Base-by-base conservation (phyloP, 2,797 vertebrate genomes). In the Threskiornis aethiopicus region DNA sequence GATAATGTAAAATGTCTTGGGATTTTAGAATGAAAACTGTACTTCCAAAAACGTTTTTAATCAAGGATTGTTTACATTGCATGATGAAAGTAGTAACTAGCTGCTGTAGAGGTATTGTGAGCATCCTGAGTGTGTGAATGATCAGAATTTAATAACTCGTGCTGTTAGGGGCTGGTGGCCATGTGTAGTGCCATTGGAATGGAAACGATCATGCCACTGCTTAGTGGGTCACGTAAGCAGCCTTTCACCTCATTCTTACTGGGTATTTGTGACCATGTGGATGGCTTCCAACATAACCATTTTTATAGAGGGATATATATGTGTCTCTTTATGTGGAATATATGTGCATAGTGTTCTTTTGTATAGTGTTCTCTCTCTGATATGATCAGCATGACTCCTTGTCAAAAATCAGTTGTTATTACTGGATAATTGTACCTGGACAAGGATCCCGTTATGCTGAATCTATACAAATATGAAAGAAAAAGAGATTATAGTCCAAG, bases 121-220 rank as follows among this genome's bases (percentile, higher is more conserved):
- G 37, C 89, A 62, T 37, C 85, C 82, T 33, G 78, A 26, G 16
- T 8, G 62, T 65, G 3, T 42, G 52, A 78, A 52, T 19, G 77
- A n/a, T 29, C 33, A 49, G 78, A 47, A 54, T 64, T 37, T 25
- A 37, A 0, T 24, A n/a, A 12, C 29, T 41, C 17, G 20, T 29
- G 26, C 51, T 85, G 69, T 28, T 54, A 70, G 78, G 81, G 85
- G 65, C 78, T 72, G 83, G 9, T 80, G 87, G 46, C 71, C 28
- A 4, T n/a, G 47, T 65, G 85, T 81, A 17, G 62, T 73, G 82
- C 84, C 67, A 39, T 4, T 91, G 94, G 95, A 87, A 90, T 95
- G 92, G 72, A 44, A 47, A 39, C 21, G 73, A 46, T 22, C 5
- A 1, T 47, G 24, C 29, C 64, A 25, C 46, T 54, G 89, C 67